Evolutionary conservation across 2,888 invertebrate species (phyloP).

Genomic region (Masnerella sp.): DNA sequence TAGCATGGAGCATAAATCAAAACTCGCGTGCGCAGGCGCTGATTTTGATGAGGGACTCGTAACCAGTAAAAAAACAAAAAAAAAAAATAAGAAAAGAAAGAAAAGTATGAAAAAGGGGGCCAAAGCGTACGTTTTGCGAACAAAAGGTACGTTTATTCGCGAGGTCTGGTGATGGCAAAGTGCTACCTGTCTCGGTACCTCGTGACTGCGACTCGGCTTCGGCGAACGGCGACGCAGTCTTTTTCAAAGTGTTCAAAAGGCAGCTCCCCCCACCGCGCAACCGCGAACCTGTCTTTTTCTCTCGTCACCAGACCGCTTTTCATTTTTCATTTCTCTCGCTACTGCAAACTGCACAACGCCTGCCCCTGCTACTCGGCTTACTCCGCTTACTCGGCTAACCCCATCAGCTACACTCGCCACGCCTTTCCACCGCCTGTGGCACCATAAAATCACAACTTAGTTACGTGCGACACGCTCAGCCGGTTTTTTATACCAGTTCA

Average conservation of each 20-base stretch:
- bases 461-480: slow-evolving; percentile 67
- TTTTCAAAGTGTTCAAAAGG: slow-evolving; percentile 28
- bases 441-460: slow-evolving; percentile 78
- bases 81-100: neutral
- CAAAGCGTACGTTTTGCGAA: no score
- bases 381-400: slow-evolving; percentile 76
- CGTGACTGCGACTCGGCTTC: slow-evolving; percentile 31
- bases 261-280: slow-evolving; percentile 25
- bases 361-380: slow-evolving; percentile 76
- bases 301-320: slow-evolving; percentile 60
- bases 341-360: slow-evolving; percentile 76
- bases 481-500: slow-evolving; percentile 59
- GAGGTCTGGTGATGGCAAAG: slow-evolving; percentile 62
- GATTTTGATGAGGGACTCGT: no score
- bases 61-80: no score
- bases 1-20: no score
- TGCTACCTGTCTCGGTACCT: slow-evolving; percentile 48
- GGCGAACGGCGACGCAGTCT: slow-evolving; percentile 33
- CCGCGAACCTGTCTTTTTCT: slow-evolving; percentile 40
- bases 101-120: no score
- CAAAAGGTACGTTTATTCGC: slow-evolving; percentile 25
- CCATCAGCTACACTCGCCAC: slow-evolving; percentile 77
- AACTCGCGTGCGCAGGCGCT: no score
- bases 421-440: slow-evolving; percentile 78
- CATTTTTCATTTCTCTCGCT: slow-evolving; percentile 66